These are phyloP conservation scores for Camponotus pennsylvanicus DNA, from an alignment of 1,140 invertebrate genomes.

Conservation along the genomic window DNA sequence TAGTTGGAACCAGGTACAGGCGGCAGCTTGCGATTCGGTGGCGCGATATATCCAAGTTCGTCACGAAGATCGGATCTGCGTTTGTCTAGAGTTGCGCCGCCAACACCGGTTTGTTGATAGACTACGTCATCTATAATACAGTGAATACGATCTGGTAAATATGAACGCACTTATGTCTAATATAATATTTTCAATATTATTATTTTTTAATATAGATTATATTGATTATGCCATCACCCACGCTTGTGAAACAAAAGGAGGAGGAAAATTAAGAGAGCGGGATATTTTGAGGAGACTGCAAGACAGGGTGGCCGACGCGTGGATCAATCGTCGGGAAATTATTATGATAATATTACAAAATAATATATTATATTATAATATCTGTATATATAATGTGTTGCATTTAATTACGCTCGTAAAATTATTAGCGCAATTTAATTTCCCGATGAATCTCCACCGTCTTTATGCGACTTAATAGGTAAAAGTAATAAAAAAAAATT, in stretches of 20 bases:
- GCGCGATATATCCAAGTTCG: conserved; percentile 96
- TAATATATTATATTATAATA: background rate
- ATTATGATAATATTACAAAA: background rate
- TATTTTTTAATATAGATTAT: conserved; percentile 38
- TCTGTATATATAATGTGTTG: too few species aligned
- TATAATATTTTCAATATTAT: background rate
- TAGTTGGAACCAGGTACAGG: conserved; percentile 97
- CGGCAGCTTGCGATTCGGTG: conserved; percentile 95
- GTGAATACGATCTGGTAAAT: conserved; percentile 22
- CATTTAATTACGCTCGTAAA: background rate
- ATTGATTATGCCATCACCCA: conserved; percentile 62
- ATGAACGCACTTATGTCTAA: too few species aligned
- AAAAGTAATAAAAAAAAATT: conserved; percentile 78
- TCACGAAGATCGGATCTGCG: conserved; percentile 93
- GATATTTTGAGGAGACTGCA: conserved; percentile 31
- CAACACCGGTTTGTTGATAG: conserved; percentile 93
- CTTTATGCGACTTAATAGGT: conserved; percentile 47
- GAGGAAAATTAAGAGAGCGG: conserved; percentile 18
- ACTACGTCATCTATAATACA: conserved; percentile 93
- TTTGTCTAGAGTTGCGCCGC: conserved; percentile 93
- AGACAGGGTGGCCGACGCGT: conserved; percentile 64
- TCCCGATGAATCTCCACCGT: conserved; percentile 49
- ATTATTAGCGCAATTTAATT: conserved; percentile 4
- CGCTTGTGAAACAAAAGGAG: conserved; percentile 40
- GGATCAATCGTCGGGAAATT: conserved; percentile 61